Percentiles rank a stretch among this genome's conserved stretches.
Conservation (phyloP, 2,888 invertebrate species). For the Tolmerus cingulatus region DNA sequence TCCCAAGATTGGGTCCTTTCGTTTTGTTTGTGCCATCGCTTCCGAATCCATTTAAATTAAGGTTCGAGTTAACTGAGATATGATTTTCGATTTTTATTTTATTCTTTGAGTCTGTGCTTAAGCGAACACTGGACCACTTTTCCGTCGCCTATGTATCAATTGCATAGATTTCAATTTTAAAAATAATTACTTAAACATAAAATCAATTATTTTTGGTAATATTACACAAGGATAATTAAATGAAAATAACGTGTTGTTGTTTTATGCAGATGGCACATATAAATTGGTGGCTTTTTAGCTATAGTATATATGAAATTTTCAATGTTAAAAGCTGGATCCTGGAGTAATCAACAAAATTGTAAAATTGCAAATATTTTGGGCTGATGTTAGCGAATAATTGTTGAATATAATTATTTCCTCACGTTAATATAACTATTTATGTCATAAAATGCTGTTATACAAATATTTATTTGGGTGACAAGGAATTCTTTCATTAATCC, state of each 20-base stretch:
- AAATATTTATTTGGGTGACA: background rate
- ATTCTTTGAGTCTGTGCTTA: conserved; percentile 55
- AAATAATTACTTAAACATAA: background rate
- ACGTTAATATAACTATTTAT: too few species aligned
- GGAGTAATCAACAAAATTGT: background rate
- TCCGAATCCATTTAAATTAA: conserved; percentile 55
- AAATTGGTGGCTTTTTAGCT: background rate
- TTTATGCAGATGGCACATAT: background rate
- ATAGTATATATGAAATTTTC: background rate
- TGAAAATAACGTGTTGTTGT: background rate
- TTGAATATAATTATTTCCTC: background rate
- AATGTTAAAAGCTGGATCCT: background rate
- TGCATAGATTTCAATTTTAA: background rate
- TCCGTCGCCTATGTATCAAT: conserved; percentile 52
- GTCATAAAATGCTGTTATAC: background rate
- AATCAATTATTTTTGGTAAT: background rate
- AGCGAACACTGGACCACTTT: conserved; percentile 56
- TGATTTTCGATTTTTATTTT: conserved; percentile 56
- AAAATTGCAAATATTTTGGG: background rate
- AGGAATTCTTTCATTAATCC: too few species aligned
- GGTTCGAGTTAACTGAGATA: conserved; percentile 54
- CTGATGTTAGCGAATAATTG: background rate
- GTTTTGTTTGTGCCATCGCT: conserved; percentile 51
- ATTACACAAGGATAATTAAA: background rate
- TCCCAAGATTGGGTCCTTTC: conserved; percentile 52